phyloP scores from a whole-genome alignment of 2,888 invertebrate species.

The Linyphia triangularis region DNA sequence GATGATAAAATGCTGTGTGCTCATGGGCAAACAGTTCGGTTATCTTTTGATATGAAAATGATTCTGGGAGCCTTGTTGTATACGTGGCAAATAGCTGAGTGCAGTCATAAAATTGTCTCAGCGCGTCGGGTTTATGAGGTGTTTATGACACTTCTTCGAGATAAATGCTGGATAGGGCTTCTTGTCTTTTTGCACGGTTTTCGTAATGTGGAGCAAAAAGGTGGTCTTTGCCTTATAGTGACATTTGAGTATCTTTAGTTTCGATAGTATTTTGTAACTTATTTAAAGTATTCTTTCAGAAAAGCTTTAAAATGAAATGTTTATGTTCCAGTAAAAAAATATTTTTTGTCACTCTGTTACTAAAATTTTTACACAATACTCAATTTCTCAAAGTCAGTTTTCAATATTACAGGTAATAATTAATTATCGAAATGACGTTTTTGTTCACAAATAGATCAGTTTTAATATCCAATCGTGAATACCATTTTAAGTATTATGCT shows the following conservation, averaged over 20 bases:
- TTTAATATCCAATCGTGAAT: too few species aligned
- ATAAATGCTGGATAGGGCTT: slow-evolving; percentile 67
- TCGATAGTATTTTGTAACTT: background rate
- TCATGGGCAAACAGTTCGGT: slow-evolving; percentile 36
- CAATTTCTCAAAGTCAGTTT: background rate
- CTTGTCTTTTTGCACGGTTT: slow-evolving; percentile 37
- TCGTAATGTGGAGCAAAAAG: background rate
- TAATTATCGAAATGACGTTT: too few species aligned
- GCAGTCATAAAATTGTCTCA: slow-evolving; percentile 61
- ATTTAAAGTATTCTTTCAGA: background rate
- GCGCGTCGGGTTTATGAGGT: slow-evolving; percentile 52
- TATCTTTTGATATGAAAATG: slow-evolving; percentile 68
- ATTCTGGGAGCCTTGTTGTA: slow-evolving; percentile 41
- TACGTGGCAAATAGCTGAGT: slow-evolving; percentile 35
- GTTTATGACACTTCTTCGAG: slow-evolving; percentile 51
- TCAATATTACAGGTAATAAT: too few species aligned
- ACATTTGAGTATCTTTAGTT: too few species aligned
- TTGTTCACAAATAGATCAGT: too few species aligned
- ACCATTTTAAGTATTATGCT: too few species aligned
- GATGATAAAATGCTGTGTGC: slow-evolving; percentile 9
- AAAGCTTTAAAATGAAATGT: background rate
- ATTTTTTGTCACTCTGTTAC: background rate
- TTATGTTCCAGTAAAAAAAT: background rate
- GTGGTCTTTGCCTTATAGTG: too few species aligned
- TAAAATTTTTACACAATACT: background rate